Evolutionary conservation across 1,140 invertebrate genomes (phyloP), one percentile per base, ranked within the genome.

Genomic region (Micrasema minimum): DNA sequence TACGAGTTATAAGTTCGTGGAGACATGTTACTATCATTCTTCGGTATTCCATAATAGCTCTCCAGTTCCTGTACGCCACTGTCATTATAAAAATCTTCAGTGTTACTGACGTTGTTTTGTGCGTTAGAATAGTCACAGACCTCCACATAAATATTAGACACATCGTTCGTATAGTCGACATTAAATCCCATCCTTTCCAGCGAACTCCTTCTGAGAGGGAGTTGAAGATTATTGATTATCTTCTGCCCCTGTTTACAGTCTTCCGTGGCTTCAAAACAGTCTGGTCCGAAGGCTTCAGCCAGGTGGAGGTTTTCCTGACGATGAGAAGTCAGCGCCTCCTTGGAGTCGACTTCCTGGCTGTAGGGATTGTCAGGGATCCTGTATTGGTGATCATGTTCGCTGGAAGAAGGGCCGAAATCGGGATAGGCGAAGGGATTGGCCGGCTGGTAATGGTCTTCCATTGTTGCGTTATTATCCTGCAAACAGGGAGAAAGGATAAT

Each of bases 1-100:
- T 20, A 61, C 57, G 57, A 38, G 22, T 61, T 61, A n/a, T 61
- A 61, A 9, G 57, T 61, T 18, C 57, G 41, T 5, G 57, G 57
- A 2, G 57, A 43, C 16, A 61, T 61, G 11, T 61, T 18, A n/a
- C 35, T 38, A 61, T 61, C 57, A 7, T 61, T 61, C 12, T 61
- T 61, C 6, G 57, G n/a, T 12, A 61, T 18, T 6, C 38, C 57
- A 12, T 61, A 61, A 43, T 61, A 61, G 20, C 12, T 61, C 14
- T 61, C 57, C 37, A 61, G 23, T 11, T 61, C 57, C 22, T 61
- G 57, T 6, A 61, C 57, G 7, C 57, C 57, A 20, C 57, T 61
- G 12, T 61, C 57, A 20, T 61, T 61, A 18, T 61, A 61, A 38
- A 61, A 61, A 38, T 61, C 57, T 11, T 41, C 57, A 20, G 35